Conservation (phyloP, 2,888 invertebrate genomes). For the Noctua janthina region DNA sequence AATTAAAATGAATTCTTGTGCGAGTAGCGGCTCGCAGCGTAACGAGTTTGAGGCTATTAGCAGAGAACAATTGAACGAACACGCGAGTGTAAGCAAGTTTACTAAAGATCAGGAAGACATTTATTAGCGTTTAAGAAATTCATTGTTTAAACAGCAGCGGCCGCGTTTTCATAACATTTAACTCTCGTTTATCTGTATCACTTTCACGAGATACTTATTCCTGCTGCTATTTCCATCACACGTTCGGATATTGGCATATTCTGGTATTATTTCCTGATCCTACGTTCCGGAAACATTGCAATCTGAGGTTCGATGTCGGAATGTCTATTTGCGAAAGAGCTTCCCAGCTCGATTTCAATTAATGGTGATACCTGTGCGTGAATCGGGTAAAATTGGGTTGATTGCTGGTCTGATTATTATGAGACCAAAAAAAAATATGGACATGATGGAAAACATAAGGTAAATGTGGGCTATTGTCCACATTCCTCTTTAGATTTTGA, state of each 20-base stretch:
- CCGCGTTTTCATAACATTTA: constrained; percentile 38
- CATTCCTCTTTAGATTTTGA: background rate
- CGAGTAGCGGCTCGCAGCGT: constrained; percentile 67
- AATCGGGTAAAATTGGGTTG: background rate
- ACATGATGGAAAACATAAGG: no score
- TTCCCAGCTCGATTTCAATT: constrained; percentile 31
- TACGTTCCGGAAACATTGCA: background rate
- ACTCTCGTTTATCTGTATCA: constrained; percentile 23
- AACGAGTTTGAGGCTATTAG: constrained; percentile 73
- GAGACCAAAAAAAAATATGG: no score
- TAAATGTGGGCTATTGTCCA: no score
- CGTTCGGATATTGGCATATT: constrained; percentile 36
- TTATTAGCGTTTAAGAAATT: constrained; percentile 57
- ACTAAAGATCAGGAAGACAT: constrained; percentile 58
- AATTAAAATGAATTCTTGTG: constrained; percentile 77
- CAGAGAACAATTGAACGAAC: constrained; percentile 63
- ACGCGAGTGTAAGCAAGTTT: constrained; percentile 56
- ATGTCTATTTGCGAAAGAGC: constrained; percentile 32
- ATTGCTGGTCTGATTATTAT: constrained; percentile 14
- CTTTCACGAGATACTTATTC: constrained; percentile 7
- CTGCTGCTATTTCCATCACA: constrained; percentile 26
- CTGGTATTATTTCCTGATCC: constrained; percentile 35
- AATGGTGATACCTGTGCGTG: constrained; percentile 10
- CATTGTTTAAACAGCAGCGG: constrained; percentile 26
- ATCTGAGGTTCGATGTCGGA: background rate